Evolutionary conservation across 2,113 vertebrate species (phyloP).

Genomic region (Prochilodus magdalenae): DNA sequence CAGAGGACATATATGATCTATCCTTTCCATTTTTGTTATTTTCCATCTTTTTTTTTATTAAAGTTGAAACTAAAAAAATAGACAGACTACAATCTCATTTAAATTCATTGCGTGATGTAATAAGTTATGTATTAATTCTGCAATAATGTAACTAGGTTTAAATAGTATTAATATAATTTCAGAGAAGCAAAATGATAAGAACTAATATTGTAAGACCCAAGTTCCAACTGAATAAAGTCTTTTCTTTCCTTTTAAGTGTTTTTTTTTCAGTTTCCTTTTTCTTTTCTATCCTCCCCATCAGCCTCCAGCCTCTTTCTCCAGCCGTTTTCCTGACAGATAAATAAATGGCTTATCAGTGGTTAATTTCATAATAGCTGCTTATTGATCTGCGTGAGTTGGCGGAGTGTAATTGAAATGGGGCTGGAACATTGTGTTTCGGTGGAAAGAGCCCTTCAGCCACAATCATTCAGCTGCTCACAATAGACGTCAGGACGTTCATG

Average conservation of each 20-base stretch:
- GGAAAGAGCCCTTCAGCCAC: conserved; percentile 21
- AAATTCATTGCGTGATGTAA: too few species aligned
- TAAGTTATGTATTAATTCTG: too few species aligned
- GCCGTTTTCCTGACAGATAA: conserved; percentile 41
- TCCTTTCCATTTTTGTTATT: too few species aligned
- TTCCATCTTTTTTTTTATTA: too few species aligned
- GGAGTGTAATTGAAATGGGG: conserved; percentile 55
- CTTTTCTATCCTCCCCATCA: background rate
- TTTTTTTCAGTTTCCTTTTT: background rate
- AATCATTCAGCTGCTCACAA: conserved; percentile 34
- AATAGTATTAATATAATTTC: too few species aligned
- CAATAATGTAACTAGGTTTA: too few species aligned
- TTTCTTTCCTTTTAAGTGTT: background rate
- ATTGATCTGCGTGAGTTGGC: conserved; percentile 58
- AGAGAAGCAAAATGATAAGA: too few species aligned
- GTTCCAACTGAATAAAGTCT: too few species aligned
- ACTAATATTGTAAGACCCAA: too few species aligned
- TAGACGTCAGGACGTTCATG: conserved; percentile 25
- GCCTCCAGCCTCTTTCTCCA: background rate
- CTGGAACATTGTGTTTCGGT: conserved; percentile 44
- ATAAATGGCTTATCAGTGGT: conserved; percentile 57
- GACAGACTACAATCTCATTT: too few species aligned
- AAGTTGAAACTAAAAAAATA: too few species aligned
- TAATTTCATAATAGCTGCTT: conserved; percentile 59
- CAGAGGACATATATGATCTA: too few species aligned